These are phyloP conservation scores for Peromyscus californicus DNA, from an alignment of 2,113 vertebrate species.

Conservation along the genomic window DNA sequence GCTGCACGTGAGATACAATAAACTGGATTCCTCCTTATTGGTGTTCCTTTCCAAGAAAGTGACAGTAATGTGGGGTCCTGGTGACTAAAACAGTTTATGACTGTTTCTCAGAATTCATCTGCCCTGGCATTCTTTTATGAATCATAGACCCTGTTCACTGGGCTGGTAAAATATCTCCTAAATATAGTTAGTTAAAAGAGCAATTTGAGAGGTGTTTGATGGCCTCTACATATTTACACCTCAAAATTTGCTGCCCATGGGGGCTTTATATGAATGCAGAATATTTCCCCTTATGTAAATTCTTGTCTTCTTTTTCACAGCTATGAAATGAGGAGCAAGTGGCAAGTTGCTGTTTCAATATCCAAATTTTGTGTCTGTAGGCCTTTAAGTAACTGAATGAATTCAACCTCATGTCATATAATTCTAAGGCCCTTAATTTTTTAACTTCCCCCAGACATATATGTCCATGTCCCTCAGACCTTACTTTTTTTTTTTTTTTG, in stretches of 20 bases:
- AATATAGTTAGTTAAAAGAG: not conserved
- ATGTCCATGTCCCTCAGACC: not conserved
- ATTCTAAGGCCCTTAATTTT: not conserved
- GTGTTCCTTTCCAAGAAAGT: not conserved
- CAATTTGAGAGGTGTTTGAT: not conserved
- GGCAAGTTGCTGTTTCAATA: not conserved
- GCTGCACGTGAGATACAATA: not conserved
- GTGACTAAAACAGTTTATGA: too few species aligned
- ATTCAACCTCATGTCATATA: not conserved
- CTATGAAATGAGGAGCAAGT: not conserved
- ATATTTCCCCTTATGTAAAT: not conserved
- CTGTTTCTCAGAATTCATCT: too few species aligned
- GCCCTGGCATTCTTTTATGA: too few species aligned
- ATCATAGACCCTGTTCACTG: too few species aligned
- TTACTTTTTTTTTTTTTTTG: not conserved
- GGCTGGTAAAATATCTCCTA: not conserved
- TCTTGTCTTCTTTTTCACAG: not conserved
- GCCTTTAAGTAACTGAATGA: not conserved
- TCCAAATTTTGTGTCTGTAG: not conserved
- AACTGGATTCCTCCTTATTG: too few species aligned
- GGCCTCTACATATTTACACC: not conserved
- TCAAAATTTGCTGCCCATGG: not conserved
- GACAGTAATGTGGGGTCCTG: too few species aligned
- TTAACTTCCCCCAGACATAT: not conserved
- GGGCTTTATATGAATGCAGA: not conserved